A percentile compares a stretch with the other conserved stretches of the same genome.
Evolutionary conservation across 2,888 invertebrate species (phyloP).

Genomic region (Dicranocentrus wangi): DNA sequence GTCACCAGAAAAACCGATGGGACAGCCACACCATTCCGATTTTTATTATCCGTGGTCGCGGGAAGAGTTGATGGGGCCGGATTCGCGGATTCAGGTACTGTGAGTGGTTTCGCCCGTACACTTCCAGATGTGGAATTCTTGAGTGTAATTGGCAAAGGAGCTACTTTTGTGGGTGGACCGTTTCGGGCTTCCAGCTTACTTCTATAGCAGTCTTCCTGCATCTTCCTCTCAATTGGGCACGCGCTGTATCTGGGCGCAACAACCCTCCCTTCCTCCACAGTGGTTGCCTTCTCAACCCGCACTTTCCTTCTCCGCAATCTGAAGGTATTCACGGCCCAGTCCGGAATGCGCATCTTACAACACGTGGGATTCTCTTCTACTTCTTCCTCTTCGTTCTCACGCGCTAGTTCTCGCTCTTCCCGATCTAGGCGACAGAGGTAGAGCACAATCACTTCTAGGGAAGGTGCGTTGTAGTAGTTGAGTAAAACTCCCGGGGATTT

Average conservation of each 20-base stretch:
- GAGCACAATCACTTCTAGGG: constrained; percentile 65
- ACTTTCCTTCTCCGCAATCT: constrained; percentile 14
- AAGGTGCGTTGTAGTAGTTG: constrained; percentile 30
- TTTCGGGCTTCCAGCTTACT: no score
- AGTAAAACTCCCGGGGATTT: constrained; percentile 57
- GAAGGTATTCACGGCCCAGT: constrained; percentile 19
- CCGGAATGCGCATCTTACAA: background rate
- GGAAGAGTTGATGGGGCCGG: no score
- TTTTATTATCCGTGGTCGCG: no score
- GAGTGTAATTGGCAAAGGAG: no score
- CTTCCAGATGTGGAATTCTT: no score
- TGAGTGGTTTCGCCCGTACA: no score
- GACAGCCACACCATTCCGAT: no score
- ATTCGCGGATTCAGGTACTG: no score
- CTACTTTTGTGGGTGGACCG: no score
- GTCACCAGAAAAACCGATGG: no score
- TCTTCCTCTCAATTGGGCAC: no score
- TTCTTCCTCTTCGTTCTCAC: background rate
- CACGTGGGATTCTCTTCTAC: background rate
- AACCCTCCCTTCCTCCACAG: constrained; percentile 27
- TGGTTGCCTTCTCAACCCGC: constrained; percentile 11
- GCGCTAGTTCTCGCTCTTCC: constrained; percentile 35
- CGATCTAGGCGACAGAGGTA: constrained; percentile 57
- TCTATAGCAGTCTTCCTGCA: no score
- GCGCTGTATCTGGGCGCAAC: constrained; percentile 29